Base-by-base conservation (phyloP, 1,140 invertebrate genomes). In the Drosophila rufa region DNA sequence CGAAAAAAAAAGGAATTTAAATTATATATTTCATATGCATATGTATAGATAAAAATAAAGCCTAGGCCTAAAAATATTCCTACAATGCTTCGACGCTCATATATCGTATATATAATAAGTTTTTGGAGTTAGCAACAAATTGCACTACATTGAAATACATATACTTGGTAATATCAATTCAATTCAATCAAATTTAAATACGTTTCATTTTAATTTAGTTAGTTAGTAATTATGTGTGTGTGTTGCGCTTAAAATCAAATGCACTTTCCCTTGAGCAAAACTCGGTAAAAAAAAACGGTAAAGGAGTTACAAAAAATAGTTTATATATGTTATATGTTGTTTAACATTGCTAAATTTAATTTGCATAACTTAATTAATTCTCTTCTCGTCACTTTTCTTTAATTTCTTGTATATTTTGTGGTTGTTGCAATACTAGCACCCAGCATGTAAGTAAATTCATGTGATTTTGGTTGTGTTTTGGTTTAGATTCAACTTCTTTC, bases 361-460 rank as follows among this genome's bases (percentile, higher is more conserved):
- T 70, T 69, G 56, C 42, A 38, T 58, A 80, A 61, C 68, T 68
- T 60, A 62, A 55, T 47, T 66, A 42, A 73, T 7, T 17, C 46
- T 48, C 17, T 22, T 19, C 11, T 36, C 3, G 19, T 22, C 19
- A 22, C 19, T 22, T 7, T 36, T n/a, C 15, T 55, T 70, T 36
- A 36, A 43, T 65, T 38, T 53, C 14, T 53, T 57, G 55, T 60
- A 14, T 36, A 36, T 36, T 59, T 67, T 42, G 43, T 67, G 59
- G 36, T 60, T 46, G 43, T 75, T 75, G 73, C 74, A 76, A 67
- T 58, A 38, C 64, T 78, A 87, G 84, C 84, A 87, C 84, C 84
- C 85, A 87, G 84, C 80, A 89, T 55, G 57, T 82, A 77, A 79
- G 74, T 68, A 84, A 89, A 90, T 89, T 76, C 80, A 80, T 89